Evolutionary conservation across 2,888 invertebrate species (phyloP).

Genomic region (Timandra comae): DNA sequence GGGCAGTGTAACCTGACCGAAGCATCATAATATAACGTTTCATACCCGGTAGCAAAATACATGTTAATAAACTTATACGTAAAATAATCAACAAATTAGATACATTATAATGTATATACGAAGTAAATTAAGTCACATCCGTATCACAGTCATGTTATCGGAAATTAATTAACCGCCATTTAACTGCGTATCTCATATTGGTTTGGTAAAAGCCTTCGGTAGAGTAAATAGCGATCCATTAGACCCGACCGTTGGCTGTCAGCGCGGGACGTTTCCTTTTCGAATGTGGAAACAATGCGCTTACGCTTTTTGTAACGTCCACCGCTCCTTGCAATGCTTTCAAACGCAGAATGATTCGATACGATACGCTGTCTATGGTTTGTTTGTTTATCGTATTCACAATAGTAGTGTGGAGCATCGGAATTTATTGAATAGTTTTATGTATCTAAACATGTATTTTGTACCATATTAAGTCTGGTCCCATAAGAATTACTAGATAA

Average conservation of each 20-base stretch:
- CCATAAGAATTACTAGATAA: no score
- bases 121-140: neutral
- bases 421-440: conserved; percentile 16
- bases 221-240: conserved; percentile 61
- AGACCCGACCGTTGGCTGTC: conserved; percentile 48
- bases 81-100: no score
- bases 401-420: conserved; percentile 32
- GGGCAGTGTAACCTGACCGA: no score
- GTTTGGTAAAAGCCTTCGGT: conserved; percentile 43
- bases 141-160: conserved; percentile 11
- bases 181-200: conserved; percentile 25
- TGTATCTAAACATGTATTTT: no score
- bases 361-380: conserved; percentile 42
- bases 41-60: no score
- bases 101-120: neutral
- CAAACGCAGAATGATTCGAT: conserved; percentile 51
- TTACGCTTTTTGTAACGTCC: conserved; percentile 57
- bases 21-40: no score
- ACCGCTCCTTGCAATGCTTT: conserved; percentile 50
- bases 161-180: conserved; percentile 23
- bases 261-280: conserved; percentile 49
- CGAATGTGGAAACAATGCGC: conserved; percentile 58
- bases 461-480: no score
- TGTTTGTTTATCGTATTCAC: conserved; percentile 33
- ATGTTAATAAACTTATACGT: no score